Conservation (phyloP, 2,888 invertebrate species). For the Apocheima hispidaria region DNA sequence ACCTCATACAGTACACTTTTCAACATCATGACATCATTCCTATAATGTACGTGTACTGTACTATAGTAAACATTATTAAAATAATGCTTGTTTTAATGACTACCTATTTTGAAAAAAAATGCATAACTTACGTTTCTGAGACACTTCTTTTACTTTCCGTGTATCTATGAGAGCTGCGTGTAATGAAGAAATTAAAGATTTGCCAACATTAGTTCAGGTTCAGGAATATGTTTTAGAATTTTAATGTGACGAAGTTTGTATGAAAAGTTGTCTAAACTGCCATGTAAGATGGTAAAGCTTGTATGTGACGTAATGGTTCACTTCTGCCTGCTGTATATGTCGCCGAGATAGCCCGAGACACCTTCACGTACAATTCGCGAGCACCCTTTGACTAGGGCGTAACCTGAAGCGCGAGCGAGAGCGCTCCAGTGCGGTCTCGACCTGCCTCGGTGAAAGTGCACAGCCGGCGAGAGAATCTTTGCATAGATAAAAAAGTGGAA, state of each 20-base stretch:
- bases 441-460: no score
- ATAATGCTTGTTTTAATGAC: not conserved
- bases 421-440: no score
- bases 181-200: slow-evolving; percentile 42
- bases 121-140: slow-evolving; percentile 78
- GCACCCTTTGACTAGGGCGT: no score
- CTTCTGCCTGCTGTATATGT: no score
- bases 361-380: no score
- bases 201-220: not conserved
- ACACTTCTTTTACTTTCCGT: slow-evolving; percentile 82
- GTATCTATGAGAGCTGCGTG: slow-evolving; percentile 80
- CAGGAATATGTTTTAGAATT: not conserved
- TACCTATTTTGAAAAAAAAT: not conserved
- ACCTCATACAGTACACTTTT: no score
- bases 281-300: not conserved
- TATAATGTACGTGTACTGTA: no score
- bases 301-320: no score
- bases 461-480: no score
- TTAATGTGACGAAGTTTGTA: not conserved
- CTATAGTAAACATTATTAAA: not conserved
- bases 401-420: no score
- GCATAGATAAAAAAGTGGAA: slow-evolving; percentile 21
- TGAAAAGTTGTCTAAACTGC: not conserved
- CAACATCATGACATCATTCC: no score
- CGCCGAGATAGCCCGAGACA: no score